Evolutionary conservation across 2,113 vertebrate genomes (phyloP).

Genomic region (Rissa tridactyla): DNA sequence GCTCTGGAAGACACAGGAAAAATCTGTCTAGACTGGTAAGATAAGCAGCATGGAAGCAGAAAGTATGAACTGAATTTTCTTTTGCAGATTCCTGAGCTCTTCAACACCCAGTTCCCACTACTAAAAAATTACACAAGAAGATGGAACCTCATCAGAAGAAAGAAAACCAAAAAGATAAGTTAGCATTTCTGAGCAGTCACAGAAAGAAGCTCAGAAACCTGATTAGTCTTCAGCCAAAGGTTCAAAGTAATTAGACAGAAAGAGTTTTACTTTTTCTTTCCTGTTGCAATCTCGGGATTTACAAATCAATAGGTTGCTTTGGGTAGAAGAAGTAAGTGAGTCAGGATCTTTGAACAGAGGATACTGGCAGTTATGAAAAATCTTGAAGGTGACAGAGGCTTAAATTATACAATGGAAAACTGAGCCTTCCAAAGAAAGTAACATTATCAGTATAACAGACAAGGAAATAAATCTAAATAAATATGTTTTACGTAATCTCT

Average conservation of each 20-base stretch:
- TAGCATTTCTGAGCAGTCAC: background rate
- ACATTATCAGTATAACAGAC: background rate
- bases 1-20: background rate
- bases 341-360: background rate
- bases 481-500: background rate
- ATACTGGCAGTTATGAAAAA: background rate
- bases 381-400: background rate
- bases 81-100: background rate
- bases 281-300: background rate
- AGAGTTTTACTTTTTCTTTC: background rate
- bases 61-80: background rate
- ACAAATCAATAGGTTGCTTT: background rate
- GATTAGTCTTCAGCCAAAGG: background rate
- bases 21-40: background rate
- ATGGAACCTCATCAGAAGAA: background rate
- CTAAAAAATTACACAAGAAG: background rate
- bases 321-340: background rate
- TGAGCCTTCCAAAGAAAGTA: background rate
- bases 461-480: background rate
- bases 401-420: background rate
- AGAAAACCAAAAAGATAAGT: background rate
- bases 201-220: background rate
- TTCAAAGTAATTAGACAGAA: background rate
- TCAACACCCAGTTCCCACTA: background rate
- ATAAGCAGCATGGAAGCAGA: background rate